Evolutionary conservation across 2,888 invertebrate species (phyloP), one percentile per base, ranked within the genome.

Genomic region (Drosophila seclusa): DNA sequence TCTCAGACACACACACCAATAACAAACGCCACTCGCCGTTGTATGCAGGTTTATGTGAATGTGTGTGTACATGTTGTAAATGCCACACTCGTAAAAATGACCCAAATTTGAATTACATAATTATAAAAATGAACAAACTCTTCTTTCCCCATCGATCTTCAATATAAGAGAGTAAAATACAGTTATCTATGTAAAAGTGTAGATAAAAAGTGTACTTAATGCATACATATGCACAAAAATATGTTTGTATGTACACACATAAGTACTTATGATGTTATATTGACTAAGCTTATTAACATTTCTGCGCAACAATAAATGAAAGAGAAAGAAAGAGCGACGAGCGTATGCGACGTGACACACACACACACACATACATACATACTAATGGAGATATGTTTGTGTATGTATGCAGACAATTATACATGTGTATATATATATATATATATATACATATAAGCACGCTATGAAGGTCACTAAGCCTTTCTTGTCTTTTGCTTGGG

Each of bases 51-150:
- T n/a, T 32, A 18, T 42, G 32, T 21, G 16, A 2, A 2, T 36
- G 36, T 36, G 27, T 57, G 21, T 40, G 38, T 55, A 55, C 40
- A 40, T 82, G 68, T 76, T 88, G 89, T 86, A 86, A 88, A 83
- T 76, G 82, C 78, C 88, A 82, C 76, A 85, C 80, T 87, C 88
- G 85, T 87, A 76, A 89, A 86, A 86, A 76, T 86, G 86, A 86
- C 86, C 86, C 85, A 86, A 86, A 86, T 86, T 86, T 87, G 78
- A 79, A 78, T 86, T 86, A 87, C 87, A 86, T 89, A 86, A 86
- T 78, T 72, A 75, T 77, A 71, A 75, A 78, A 75, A 76, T 76
- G 67, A 61, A 63, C 71, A 80, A 85, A 68, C 75, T 62, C 68
- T 76, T 70, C 78, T 83, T 83, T 83, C 82, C 83, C 73, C 82